A percentile compares a stretch with the other conserved stretches of the same genome.
phyloP scores from a whole-genome alignment of 1,140 invertebrate species.

The Plutomurus gul region DNA sequence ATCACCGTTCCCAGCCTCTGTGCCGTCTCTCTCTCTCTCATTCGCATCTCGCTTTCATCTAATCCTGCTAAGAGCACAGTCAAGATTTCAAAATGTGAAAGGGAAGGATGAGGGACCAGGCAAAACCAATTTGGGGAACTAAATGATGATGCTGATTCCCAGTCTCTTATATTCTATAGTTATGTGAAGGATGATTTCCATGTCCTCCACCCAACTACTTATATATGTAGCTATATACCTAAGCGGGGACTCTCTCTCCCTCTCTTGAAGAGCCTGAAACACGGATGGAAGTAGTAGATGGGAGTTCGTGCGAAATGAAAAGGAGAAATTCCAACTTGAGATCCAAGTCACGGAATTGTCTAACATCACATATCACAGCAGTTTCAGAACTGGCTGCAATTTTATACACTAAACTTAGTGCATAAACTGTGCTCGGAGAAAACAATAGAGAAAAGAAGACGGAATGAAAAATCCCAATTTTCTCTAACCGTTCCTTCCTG shows the following conservation, averaged over 20 bases:
- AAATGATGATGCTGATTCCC: background rate
- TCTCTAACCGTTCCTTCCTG: too few species aligned
- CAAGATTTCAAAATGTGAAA: background rate
- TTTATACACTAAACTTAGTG: slow-evolving; percentile 17
- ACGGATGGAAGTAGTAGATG: background rate
- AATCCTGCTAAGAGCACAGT: too few species aligned
- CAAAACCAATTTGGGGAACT: background rate
- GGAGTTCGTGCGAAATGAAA: background rate
- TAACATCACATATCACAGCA: background rate
- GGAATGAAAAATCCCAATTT: background rate
- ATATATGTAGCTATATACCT: too few species aligned
- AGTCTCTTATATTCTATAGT: background rate
- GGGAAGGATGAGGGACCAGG: background rate
- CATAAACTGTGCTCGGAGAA: background rate
- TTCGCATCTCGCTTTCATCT: too few species aligned
- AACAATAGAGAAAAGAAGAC: background rate
- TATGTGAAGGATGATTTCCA: background rate
- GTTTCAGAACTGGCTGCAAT: background rate
- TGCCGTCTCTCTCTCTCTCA: too few species aligned
- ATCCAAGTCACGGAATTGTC: background rate
- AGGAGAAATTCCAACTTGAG: background rate
- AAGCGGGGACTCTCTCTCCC: too few species aligned
- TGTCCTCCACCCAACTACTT: too few species aligned
- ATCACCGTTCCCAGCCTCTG: too few species aligned
- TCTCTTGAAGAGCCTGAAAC: background rate